Evolutionary conservation across 2,797 vertebrate genomes (phyloP).

Genomic region (Buphagus erythrorhynchus): DNA sequence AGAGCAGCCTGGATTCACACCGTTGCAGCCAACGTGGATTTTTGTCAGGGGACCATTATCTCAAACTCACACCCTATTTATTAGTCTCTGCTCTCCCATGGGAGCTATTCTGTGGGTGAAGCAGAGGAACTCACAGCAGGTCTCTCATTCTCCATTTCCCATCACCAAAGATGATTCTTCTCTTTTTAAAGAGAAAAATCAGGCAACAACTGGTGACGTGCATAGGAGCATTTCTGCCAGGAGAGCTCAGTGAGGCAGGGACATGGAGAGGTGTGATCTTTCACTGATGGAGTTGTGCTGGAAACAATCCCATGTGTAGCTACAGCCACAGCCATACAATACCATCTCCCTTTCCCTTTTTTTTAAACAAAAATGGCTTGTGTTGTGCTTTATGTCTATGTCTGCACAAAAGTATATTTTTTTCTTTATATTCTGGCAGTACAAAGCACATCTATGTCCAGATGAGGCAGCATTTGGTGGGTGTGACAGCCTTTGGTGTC

Average conservation of each 20-base stretch:
- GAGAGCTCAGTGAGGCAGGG: background rate
- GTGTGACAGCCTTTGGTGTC: background rate
- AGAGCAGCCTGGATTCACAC: conserved; percentile 2
- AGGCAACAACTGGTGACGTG: background rate
- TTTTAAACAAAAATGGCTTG: background rate
- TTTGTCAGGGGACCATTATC: background rate
- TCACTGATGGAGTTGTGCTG: background rate
- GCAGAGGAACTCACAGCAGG: background rate
- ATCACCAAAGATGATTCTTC: background rate
- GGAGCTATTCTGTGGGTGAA: background rate
- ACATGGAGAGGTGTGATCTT: conserved; percentile 7
- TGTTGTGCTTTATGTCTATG: background rate
- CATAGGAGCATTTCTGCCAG: background rate
- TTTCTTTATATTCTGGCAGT: background rate
- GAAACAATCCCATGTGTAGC: background rate
- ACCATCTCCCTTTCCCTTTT: fast-evolving
- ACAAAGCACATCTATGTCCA: background rate
- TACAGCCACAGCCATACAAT: background rate
- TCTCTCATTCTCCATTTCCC: background rate
- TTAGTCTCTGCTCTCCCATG: background rate
- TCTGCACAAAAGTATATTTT: background rate
- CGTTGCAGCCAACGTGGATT: background rate
- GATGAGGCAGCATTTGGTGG: background rate
- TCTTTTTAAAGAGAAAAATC: conserved; percentile 1
- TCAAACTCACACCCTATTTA: conserved; percentile 20